phyloP scores from a whole-genome alignment of 2,888 invertebrate species.

The Calameuta idolon region DNA sequence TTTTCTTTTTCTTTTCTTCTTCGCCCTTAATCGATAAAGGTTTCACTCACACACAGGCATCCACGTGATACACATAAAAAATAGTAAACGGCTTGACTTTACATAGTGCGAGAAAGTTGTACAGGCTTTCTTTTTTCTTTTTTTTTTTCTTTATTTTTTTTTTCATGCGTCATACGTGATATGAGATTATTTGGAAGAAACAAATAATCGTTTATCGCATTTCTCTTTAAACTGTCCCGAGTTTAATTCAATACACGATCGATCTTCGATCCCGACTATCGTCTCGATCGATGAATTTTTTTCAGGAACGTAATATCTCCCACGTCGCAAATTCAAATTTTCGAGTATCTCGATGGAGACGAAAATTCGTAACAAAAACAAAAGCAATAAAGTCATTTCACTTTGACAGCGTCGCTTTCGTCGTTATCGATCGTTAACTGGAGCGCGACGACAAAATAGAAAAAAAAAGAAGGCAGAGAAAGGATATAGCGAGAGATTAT shows the following conservation, averaged over 20 bases:
- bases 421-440: too few relatives aligned
- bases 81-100: slow-evolving; percentile 32
- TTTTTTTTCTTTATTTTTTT: slow-evolving; percentile 15
- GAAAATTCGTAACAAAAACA: neutral
- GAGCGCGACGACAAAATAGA: neutral
- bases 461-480: neutral
- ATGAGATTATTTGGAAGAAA: neutral
- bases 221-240: too few relatives aligned
- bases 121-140: slow-evolving; percentile 13
- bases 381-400: too few relatives aligned
- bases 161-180: slow-evolving; percentile 12
- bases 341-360: neutral
- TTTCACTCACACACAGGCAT: slow-evolving; percentile 27
- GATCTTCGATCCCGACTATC: neutral
- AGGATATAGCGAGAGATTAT: neutral
- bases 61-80: slow-evolving; percentile 40
- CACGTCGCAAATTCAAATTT: neutral
- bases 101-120: slow-evolving; percentile 12
- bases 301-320: neutral
- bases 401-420: too few relatives aligned
- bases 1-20: slow-evolving; percentile 17
- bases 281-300: neutral
- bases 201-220: neutral
- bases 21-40: slow-evolving; percentile 12
- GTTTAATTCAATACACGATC: neutral